Evolutionary conservation across 2,113 vertebrate genomes (phyloP).

Genomic region (Madoqua kirkii): DNA sequence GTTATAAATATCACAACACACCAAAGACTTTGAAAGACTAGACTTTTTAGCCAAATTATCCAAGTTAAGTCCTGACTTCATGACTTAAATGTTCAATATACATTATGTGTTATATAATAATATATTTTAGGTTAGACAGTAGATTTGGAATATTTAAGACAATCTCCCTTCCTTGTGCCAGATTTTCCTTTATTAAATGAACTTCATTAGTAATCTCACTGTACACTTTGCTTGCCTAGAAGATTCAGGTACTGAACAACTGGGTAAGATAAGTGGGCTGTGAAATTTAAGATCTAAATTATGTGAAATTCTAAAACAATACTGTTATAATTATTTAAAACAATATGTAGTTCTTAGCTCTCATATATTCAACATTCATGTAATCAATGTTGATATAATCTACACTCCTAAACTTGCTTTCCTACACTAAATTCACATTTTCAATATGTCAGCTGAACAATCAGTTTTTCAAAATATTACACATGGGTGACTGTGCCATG

Average conservation of each 20-base stretch:
- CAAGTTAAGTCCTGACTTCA: not conserved
- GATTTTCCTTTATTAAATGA: not conserved
- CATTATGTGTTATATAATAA: not conserved
- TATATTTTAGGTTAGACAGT: not conserved
- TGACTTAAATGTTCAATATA: not conserved
- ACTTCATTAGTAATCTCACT: not conserved
- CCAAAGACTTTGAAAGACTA: not conserved
- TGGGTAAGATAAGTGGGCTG: not conserved
- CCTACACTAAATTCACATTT: not conserved
- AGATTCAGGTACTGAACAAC: not conserved
- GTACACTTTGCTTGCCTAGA: not conserved
- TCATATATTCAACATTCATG: not conserved
- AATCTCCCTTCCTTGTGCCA: not conserved
- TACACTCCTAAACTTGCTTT: not conserved
- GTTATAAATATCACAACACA: not conserved
- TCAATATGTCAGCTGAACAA: not conserved
- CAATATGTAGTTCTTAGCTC: not conserved
- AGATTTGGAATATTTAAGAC: not conserved
- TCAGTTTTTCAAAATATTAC: not conserved
- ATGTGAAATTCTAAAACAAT: slow-evolving; percentile 3
- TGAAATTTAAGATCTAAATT: not conserved
- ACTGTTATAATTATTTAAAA: not conserved
- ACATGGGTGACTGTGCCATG: not conserved
- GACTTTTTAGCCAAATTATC: not conserved
- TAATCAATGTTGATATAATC: not conserved